phyloP scores from a whole-genome alignment of 2,888 invertebrate species.

The Clepsis dumicolana region DNA sequence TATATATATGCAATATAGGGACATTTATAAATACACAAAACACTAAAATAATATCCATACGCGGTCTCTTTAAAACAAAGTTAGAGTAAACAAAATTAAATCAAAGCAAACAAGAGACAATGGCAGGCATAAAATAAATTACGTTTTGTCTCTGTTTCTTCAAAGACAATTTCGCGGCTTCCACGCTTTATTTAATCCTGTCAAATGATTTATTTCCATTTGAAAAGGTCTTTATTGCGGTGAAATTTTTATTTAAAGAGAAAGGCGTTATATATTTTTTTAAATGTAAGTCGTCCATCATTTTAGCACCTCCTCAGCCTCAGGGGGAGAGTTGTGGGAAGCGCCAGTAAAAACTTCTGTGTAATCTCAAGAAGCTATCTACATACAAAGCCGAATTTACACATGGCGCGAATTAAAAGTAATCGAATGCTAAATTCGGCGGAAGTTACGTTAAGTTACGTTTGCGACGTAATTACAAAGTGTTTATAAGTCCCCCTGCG shows the following conservation, averaged over 20 bases:
- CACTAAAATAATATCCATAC: background rate
- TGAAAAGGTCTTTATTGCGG: slow-evolving; percentile 39
- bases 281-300: slow-evolving; percentile 27
- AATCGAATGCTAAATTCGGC: slow-evolving; percentile 12
- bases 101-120: slow-evolving; percentile 41
- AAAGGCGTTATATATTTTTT: slow-evolving; percentile 30
- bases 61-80: background rate
- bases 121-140: slow-evolving; percentile 39
- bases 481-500: slow-evolving; percentile 20
- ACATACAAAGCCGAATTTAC: slow-evolving; percentile 24
- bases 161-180: slow-evolving; percentile 41
- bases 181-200: slow-evolving; percentile 43
- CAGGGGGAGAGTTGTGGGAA: background rate
- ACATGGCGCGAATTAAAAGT: slow-evolving; percentile 2
- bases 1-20: too few relatives aligned
- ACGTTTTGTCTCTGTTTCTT: slow-evolving; percentile 33
- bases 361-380: slow-evolving; percentile 1
- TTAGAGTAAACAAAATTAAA: slow-evolving; percentile 29
- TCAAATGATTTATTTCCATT: slow-evolving; percentile 45
- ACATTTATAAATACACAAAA: background rate
- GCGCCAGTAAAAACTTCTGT: background rate
- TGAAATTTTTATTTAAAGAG: slow-evolving; percentile 36
- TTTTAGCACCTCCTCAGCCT: slow-evolving; percentile 22
- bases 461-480: slow-evolving; percentile 28
- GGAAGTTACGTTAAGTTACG: slow-evolving; percentile 15